Base-by-base conservation (phyloP, 2,113 vertebrate species). In the Phaethon lepturus region DNA sequence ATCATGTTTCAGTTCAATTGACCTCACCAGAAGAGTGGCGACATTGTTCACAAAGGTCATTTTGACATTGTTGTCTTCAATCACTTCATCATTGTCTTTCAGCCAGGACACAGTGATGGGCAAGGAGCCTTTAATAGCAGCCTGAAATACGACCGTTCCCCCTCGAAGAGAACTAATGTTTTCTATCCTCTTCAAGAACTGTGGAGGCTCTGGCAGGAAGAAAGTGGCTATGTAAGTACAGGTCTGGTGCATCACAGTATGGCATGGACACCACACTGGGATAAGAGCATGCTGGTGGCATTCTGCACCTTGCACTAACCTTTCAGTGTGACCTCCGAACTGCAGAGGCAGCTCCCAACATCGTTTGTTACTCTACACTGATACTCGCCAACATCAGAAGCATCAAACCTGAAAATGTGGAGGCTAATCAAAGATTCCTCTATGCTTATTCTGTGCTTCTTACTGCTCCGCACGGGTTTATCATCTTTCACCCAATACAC, bases 1-100 rank as follows among this genome's bases (percentile, higher is more conserved):
- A 60, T 98, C 98, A 38, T 99, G 98, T 83, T 98, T 98, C 95
- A 99, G 98, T 95, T 99, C 99, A 84, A 99, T 96, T 93, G 98
- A 98, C 86, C 97, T 98, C 93, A 99, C 98, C 95, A 98, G 98
- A 88, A 99, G 98, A 91, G 98, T 97, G n/a, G 99, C 99, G 49
- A 98, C 97, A 53, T 98, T 98, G 96, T 99, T 98, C 96, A 99
- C 98, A 97, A 98, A 99, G 18, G 98, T 98, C 77, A 99, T 99
- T 98, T 99, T 99, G 95, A 99, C 96, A 74, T 99, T 98, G 78
- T 98, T 98, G 56, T 99, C 98, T 97, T 99, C 99, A 88, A 98
- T 99, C 88, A 99, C 97, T 97, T 99, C 99, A 73, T 99, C 99
- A 26, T 99, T 99, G 96, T 99, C 99, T 98, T 99, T 99, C 87